Evolutionary conservation across 1,140 invertebrate species (phyloP).

Genomic region (Cardiocondyla obscurior): DNA sequence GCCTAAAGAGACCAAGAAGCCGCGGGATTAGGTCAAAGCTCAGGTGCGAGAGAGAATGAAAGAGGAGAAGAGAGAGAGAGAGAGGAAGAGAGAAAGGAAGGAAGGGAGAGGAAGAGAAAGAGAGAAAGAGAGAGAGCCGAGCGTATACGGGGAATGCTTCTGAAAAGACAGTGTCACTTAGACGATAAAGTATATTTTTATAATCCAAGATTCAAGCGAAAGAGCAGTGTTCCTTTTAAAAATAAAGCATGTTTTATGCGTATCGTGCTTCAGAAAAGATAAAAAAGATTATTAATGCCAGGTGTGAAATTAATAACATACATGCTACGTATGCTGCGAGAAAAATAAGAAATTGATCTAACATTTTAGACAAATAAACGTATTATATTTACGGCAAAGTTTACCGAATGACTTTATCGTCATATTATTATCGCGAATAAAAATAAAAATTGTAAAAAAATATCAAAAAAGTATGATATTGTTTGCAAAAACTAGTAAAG

Average conservation of each 20-base stretch:
- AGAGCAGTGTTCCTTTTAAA: background rate
- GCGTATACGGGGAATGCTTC: background rate
- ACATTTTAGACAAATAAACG: background rate
- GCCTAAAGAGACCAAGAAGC: conserved; percentile 57
- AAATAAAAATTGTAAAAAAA: too few species aligned
- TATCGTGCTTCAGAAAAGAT: background rate
- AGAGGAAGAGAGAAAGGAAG: too few species aligned
- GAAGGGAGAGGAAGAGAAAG: too few species aligned
- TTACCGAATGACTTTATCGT: background rate
- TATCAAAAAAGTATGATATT: background rate
- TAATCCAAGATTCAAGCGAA: conserved; percentile 15
- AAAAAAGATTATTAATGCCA: background rate
- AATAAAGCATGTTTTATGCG: background rate
- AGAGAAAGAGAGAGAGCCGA: background rate
- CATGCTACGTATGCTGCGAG: background rate
- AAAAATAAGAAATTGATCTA: background rate
- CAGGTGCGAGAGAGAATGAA: conserved; percentile 10
- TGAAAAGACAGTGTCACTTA: conserved; percentile 38
- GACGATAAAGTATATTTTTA: conserved; percentile 39
- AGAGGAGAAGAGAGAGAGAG: too few species aligned
- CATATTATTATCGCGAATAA: background rate
- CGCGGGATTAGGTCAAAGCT: conserved; percentile 60
- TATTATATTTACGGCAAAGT: background rate
- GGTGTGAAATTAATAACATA: background rate
- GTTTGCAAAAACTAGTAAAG: background rate